Conservation (phyloP, 2,797 vertebrate species). For the Masticophis lateralis region DNA sequence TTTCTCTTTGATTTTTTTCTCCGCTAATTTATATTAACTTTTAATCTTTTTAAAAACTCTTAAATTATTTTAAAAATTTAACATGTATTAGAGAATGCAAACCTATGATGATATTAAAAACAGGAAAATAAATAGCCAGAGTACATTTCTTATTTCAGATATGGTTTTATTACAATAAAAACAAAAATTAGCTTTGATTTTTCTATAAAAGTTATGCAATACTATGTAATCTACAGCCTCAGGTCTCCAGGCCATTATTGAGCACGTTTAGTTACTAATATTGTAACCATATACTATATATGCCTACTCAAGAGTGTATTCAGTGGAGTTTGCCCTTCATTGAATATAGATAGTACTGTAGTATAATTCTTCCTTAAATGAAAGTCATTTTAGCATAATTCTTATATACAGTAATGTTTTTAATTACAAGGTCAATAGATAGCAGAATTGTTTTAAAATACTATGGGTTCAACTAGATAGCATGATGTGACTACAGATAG, state of each 20-base stretch:
- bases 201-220: slow-evolving; percentile 45
- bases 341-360: not conserved
- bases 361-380: slow-evolving; percentile 9
- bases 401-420: not conserved
- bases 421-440: slow-evolving; percentile 9
- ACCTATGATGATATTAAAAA: no score
- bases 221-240: slow-evolving; percentile 38
- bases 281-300: not conserved
- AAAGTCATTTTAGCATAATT: slow-evolving; percentile 1
- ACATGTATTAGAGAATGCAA: not conserved
- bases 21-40: not conserved
- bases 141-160: slow-evolving; percentile 32
- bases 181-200: slow-evolving; percentile 48
- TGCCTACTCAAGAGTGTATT: not conserved
- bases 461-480: slow-evolving; percentile 20
- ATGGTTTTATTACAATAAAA: slow-evolving; percentile 61
- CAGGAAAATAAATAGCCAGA: not conserved
- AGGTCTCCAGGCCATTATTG: slow-evolving; percentile 48
- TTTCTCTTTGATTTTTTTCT: not conserved
- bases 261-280: slow-evolving; percentile 41
- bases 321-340: not conserved
- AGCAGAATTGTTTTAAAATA: slow-evolving; percentile 42
- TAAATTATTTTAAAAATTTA: not conserved
- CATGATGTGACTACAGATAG: slow-evolving; percentile 7
- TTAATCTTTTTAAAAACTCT: not conserved